phyloP scores from a whole-genome alignment of 2,113 vertebrate genomes.

The Pavo muticus region DNA sequence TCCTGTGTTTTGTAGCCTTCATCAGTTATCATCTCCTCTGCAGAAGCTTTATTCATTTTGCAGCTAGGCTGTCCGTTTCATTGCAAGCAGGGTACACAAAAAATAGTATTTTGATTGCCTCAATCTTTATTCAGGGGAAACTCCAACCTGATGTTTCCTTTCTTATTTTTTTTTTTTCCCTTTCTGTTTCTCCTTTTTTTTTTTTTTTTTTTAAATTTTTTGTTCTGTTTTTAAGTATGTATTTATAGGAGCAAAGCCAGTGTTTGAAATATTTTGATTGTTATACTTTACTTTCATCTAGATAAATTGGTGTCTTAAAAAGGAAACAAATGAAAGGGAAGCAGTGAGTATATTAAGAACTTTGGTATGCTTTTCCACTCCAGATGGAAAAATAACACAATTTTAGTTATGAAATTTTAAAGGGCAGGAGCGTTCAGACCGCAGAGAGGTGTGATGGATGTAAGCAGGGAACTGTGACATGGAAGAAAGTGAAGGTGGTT shows the following conservation, averaged over 20 bases:
- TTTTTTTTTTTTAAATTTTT: not conserved
- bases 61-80: not conserved
- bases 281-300: slow-evolving; percentile 30
- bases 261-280: slow-evolving; percentile 57
- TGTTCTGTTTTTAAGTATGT: slow-evolving; percentile 20
- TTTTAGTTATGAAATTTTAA: slow-evolving; percentile 5
- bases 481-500: not conserved
- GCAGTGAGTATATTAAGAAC: slow-evolving; percentile 9
- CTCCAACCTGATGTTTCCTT: not conserved
- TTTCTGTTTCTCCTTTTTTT: not conserved
- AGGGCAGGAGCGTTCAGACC: not conserved
- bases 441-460: not conserved
- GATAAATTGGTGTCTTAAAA: slow-evolving; percentile 59
- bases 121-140: slow-evolving; percentile 4
- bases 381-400: slow-evolving; percentile 30
- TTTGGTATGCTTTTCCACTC: not conserved
- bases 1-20: not conserved
- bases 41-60: slow-evolving; percentile 1
- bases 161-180: not conserved
- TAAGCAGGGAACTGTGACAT: not conserved
- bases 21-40: not conserved
- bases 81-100: not conserved
- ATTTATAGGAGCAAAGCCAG: slow-evolving; percentile 52
- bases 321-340: slow-evolving; percentile 51
- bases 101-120: not conserved